phyloP scores from a whole-genome alignment of 2,888 invertebrate species.

The Anaspis maculata region DNA sequence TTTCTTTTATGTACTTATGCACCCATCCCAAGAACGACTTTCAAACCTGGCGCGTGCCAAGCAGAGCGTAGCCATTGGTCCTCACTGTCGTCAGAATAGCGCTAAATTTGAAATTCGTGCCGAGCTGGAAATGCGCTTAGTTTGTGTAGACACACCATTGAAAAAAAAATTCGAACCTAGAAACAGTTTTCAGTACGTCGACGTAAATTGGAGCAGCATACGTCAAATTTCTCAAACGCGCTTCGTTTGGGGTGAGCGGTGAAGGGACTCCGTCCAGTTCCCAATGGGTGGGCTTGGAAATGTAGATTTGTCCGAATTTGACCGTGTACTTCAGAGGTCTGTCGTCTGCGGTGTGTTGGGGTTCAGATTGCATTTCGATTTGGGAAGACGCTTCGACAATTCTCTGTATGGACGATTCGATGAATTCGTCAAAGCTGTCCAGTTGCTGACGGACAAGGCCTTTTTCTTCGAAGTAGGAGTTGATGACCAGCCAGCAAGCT shows the following conservation, averaged over 20 bases:
- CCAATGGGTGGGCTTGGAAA: constrained; percentile 99
- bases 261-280: constrained; percentile 99
- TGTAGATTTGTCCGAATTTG: constrained; percentile 98
- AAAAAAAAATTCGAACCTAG: too few relatives aligned
- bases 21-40: too few relatives aligned
- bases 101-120: too few relatives aligned
- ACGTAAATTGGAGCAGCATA: constrained; percentile 99
- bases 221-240: constrained; percentile 90
- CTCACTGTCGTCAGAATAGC: too few relatives aligned
- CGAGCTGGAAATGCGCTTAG: too few relatives aligned
- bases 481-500: constrained; percentile 99
- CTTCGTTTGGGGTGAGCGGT: constrained; percentile 99
- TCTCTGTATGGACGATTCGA: constrained; percentile 98
- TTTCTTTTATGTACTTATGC: too few relatives aligned
- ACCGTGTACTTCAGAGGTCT: constrained; percentile 82
- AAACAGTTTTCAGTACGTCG: constrained; percentile 97
- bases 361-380: constrained; percentile 95
- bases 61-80: too few relatives aligned
- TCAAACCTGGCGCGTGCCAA: too few relatives aligned
- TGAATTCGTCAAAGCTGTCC: constrained; percentile 99
- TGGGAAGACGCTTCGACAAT: constrained; percentile 99
- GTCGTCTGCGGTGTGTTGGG: constrained; percentile 92
- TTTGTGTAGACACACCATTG: too few relatives aligned
- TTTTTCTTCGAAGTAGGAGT: constrained; percentile 99
- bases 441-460: constrained; percentile 97